phyloP scores from a whole-genome alignment of 2,113 vertebrate species.

The Otus sunia region DNA sequence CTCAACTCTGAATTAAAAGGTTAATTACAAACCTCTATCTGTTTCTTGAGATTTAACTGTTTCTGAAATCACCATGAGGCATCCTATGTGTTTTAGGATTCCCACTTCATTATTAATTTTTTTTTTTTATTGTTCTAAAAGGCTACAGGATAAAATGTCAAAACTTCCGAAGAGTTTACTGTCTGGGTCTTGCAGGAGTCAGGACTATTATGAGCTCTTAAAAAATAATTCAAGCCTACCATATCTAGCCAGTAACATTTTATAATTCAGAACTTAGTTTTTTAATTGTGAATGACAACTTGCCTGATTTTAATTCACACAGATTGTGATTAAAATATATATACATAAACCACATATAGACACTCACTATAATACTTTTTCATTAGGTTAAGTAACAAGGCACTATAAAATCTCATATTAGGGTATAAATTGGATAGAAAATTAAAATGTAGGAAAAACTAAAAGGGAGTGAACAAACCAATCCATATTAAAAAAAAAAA shows the following conservation, averaged over 20 bases:
- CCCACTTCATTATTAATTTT: neutral
- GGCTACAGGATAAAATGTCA: neutral
- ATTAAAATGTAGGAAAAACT: conserved; percentile 5
- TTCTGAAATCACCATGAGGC: neutral
- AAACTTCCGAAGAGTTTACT: neutral
- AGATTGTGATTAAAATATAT: neutral
- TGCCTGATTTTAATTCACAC: neutral
- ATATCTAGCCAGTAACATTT: neutral
- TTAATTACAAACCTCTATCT: neutral
- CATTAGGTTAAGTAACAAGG: neutral
- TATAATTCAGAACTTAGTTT: neutral
- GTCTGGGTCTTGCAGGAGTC: neutral
- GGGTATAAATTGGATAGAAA: neutral
- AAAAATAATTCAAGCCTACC: neutral
- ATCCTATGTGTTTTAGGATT: neutral
- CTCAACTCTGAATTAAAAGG: neutral
- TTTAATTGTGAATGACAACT: neutral
- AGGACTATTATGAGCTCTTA: neutral
- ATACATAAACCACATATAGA: neutral
- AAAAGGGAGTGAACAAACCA: conserved; percentile 24
- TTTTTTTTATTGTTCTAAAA: neutral
- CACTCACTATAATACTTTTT: neutral
- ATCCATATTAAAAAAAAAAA: conserved; percentile 23
- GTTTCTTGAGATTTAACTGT: neutral
- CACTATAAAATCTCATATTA: neutral